Evolutionary conservation across 1,140 invertebrate genomes (phyloP), one percentile per base, ranked within the genome.

Genomic region (Bombus sibiricus): DNA sequence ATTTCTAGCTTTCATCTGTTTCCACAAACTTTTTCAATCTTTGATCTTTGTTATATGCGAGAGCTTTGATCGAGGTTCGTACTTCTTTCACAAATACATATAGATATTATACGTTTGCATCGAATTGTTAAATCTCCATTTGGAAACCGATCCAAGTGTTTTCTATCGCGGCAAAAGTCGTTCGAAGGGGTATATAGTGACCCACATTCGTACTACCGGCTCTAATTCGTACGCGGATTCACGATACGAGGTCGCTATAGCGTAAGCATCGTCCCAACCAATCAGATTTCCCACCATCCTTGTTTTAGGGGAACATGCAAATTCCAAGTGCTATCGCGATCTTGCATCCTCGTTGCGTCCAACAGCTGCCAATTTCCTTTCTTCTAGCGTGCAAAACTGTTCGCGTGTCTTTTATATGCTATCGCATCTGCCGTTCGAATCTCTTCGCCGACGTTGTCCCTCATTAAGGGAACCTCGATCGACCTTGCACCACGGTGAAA

Each of bases 391-490:
- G 82, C 82, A 34, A 66, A 72, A 47, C 32, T 12, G 37, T 66
- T 84, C 76, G 82, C 82, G 82, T 84, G 82, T 53, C 76, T 84
- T 79, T 66, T 68, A 39, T 39, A 6, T 53, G 41, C 32, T 76
- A 76, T 83, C 75, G 47, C 39, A n/a, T 59, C 47, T n/a, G 66
- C 47, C n/a, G 43, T 39, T 62, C 22, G 39, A 28, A 75, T 37
- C 39, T 22, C 59, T 9, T 59, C 32, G 18, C 15, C 28, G 15
- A 28, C 57, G 34, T 37, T 47, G 82, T 84, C 82, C 75, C 82
- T 71, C 47, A 39, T 84, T 79, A 72, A 10, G 37, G 82, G 28
- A 69, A 53, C 47, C 47, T 34, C 32, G 71, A 25, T 59, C 82
- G 82, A 84, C 82, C 82, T 84, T 79, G 81, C 73, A n/a, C 43